A percentile compares a stretch with the other conserved stretches of the same genome.
phyloP scores from a whole-genome alignment of 2,113 vertebrate genomes.

The Seriola quinqueradiata region DNA sequence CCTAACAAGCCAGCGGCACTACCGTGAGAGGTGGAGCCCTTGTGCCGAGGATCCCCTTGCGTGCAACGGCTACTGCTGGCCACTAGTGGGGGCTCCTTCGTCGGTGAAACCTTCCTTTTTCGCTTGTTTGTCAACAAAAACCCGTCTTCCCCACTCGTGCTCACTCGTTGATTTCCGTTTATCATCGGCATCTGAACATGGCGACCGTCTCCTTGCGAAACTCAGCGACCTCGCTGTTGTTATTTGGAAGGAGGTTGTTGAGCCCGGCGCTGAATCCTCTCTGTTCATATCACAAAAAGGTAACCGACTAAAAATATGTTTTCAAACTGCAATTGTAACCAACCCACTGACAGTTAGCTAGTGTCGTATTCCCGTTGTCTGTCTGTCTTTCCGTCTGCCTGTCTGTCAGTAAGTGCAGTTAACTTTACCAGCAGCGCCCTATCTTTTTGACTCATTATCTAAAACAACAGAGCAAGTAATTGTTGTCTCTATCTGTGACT shows the following conservation, averaged over 20 bases:
- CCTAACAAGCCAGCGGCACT: neutral
- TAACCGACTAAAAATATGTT: slow-evolving; percentile 22
- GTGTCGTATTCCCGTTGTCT: neutral
- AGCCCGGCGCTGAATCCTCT: slow-evolving; percentile 38
- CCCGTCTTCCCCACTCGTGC: neutral
- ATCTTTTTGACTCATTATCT: neutral
- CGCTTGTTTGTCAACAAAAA: slow-evolving; percentile 52
- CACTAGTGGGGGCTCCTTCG: slow-evolving; percentile 40
- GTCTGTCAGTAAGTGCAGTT: neutral
- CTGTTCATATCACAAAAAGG: slow-evolving; percentile 83
- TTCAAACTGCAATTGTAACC: neutral
- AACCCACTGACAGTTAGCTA: neutral
- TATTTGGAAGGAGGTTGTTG: slow-evolving; percentile 58
- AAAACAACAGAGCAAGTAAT: neutral
- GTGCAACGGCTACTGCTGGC: neutral
- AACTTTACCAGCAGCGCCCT: neutral
- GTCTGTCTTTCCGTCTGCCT: no score
- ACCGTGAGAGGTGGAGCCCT: slow-evolving; percentile 27
- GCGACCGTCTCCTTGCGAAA: slow-evolving; percentile 60
- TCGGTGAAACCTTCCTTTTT: neutral
- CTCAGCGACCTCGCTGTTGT: slow-evolving; percentile 61
- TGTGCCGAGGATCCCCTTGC: neutral
- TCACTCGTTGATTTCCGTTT: slow-evolving; percentile 41
- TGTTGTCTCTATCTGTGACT: neutral
- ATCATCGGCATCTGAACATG: slow-evolving; percentile 62